Evolutionary conservation across 2,113 vertebrate species (phyloP).

Genomic region (Deroptyus accipitrinus): DNA sequence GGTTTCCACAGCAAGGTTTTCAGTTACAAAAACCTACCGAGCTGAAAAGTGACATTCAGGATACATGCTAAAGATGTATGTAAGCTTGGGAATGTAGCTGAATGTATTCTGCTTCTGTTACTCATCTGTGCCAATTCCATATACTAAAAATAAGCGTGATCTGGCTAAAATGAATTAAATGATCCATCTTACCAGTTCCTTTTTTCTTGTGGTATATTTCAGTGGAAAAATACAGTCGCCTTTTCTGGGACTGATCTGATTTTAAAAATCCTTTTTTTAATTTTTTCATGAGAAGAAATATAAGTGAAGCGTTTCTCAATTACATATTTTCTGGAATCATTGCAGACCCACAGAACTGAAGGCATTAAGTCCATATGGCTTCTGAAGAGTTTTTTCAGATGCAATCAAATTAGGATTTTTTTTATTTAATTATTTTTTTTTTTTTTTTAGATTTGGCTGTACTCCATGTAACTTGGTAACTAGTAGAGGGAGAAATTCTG

Average conservation of each 20-base stretch:
- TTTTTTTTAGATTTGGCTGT: background rate
- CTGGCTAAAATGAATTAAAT: slow-evolving; percentile 42
- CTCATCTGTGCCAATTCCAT: slow-evolving; percentile 11
- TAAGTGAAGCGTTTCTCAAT: background rate
- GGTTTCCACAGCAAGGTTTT: background rate
- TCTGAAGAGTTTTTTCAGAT: background rate
- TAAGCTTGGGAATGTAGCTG: background rate
- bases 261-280: background rate
- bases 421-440: too few relatives aligned
- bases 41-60: background rate
- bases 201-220: slow-evolving; percentile 58
- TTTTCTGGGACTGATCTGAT: background rate
- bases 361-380: background rate
- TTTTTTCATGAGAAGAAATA: background rate
- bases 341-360: background rate
- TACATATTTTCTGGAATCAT: background rate
- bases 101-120: slow-evolving; percentile 31
- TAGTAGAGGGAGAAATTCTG: slow-evolving; percentile 44
- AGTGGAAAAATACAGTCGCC: slow-evolving; percentile 45
- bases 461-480: slow-evolving; percentile 53
- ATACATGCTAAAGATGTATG: background rate
- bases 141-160: slow-evolving; percentile 65
- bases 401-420: background rate
- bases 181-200: slow-evolving; percentile 33
- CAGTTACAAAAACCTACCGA: background rate